A percentile compares a stretch with the other conserved stretches of the same genome.
Evolutionary conservation across 2,888 invertebrate species (phyloP).

Genomic region (Caenorhabditis afra): DNA sequence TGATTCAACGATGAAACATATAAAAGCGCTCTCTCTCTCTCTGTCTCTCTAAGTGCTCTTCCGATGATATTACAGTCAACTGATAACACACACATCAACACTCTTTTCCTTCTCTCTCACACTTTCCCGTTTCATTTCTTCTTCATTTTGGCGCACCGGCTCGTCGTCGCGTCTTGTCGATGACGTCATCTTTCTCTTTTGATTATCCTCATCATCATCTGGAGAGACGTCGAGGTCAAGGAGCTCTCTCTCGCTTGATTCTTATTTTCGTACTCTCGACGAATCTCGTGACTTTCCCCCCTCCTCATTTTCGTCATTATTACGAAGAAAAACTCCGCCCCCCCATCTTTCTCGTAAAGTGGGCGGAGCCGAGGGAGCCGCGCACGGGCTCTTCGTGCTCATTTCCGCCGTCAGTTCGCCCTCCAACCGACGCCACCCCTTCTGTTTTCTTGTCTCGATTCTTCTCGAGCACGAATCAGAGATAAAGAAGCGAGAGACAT

Average conservation of each 20-base stretch:
- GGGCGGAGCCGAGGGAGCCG: slow-evolving; percentile 33
- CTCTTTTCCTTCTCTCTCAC: no score
- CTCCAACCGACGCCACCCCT: slow-evolving; percentile 33
- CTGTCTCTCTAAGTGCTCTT: slow-evolving; percentile 19
- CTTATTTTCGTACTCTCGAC: slow-evolving; percentile 17
- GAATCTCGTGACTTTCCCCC: slow-evolving; percentile 28
- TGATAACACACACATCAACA: slow-evolving; percentile 46
- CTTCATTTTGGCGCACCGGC: slow-evolving; percentile 47
- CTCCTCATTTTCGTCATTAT: slow-evolving; percentile 35
- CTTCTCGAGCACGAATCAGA: slow-evolving; percentile 19
- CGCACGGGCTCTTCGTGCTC: slow-evolving; percentile 12
- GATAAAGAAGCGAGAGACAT: not conserved
- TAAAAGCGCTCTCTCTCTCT: slow-evolving; percentile 4
- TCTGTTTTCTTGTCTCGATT: slow-evolving; percentile 18
- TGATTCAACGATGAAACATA: no score
- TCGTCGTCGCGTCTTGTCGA: not conserved
- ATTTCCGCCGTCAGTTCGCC: slow-evolving; percentile 49
- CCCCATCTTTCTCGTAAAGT: slow-evolving; percentile 41
- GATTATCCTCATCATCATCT: slow-evolving; percentile 48
- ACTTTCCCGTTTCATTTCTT: slow-evolving; percentile 14
- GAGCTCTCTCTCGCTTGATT: not conserved
- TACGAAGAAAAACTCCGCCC: slow-evolving; percentile 19
- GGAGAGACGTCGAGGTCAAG: slow-evolving; percentile 30
- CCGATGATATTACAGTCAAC: slow-evolving; percentile 30
- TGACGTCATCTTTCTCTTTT: slow-evolving; percentile 51